Base-by-base conservation (phyloP, 2,113 vertebrate species). In the Atherinomorus stipes region DNA sequence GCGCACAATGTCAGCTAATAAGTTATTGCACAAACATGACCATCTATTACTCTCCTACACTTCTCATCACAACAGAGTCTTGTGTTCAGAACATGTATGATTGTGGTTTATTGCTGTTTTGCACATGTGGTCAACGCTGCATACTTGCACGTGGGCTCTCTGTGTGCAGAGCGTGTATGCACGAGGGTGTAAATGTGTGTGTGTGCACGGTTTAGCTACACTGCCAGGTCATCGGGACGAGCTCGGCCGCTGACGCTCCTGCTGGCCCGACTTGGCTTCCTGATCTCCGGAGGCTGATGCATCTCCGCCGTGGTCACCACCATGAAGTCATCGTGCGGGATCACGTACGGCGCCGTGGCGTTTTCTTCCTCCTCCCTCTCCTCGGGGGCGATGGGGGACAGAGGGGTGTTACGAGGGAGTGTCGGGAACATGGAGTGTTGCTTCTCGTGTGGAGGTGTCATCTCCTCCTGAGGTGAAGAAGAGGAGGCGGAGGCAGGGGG, bases 181-280 rank as follows among this genome's bases (percentile, higher is more conserved):
- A 51, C 31, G 28, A 21, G 65, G 44, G 44, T 58, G 54, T 62
- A 25, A 26, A 59, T 65, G 69, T 71, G 34, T 52, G 56, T 52
- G 49, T 54, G 71, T 63, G 61, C 53, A 80, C 71, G 56, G 63
- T 77, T 61, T 75, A 88, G 82, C 91, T 96, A 99, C 92, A 98
- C 94, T 0, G 95, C 93, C 89, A 98, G 92, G 93, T 98, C 96
- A 0, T 94, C 94, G 0, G 94, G 95, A 80, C 95, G 94, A 84
- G 95, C 94, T 84, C 95, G 92, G 72, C 92, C 83, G 37, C 94
- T 82, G 40, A 93, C 92, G 7, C 91, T 87, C 92, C 92, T 95
- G 85, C 93, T 94, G 88, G 93, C 93, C 87, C 94, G 93, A 88
- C 93, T 95, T 25, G 95, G 64, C 83, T 92, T 93, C 34, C 93